phyloP scores from a whole-genome alignment of 2,888 invertebrate species.

The Synanthedon vespiformis region DNA sequence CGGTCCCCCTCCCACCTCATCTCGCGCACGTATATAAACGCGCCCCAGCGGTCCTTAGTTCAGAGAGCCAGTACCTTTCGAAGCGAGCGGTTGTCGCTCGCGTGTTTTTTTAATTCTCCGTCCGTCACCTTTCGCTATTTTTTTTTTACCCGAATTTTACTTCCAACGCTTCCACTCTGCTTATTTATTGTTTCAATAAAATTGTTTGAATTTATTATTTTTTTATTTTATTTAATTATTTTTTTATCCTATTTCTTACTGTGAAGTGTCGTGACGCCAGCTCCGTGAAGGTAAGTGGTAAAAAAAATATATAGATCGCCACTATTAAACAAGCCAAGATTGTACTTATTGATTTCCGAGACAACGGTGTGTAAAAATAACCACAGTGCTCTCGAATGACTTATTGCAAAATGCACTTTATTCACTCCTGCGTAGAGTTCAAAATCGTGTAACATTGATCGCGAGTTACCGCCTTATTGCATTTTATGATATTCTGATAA shows the following conservation, averaged over 20 bases:
- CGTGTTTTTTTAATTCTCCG: constrained; percentile 21
- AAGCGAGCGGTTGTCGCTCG: constrained; percentile 28
- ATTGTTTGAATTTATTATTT: constrained; percentile 16
- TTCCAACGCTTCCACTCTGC: constrained; percentile 12
- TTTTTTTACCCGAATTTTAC: constrained; percentile 4
- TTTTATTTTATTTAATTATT: constrained; percentile 11
- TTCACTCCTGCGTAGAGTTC: constrained; percentile 10
- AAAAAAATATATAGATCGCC: neutral
- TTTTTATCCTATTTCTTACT: constrained; percentile 22
- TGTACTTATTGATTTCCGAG: constrained; percentile 34
- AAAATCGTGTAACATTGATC: constrained; percentile 8
- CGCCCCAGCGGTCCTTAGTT: constrained; percentile 27
- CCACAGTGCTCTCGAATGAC: constrained; percentile 14
- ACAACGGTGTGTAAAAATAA: constrained; percentile 35
- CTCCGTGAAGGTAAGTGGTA: constrained; percentile 36
- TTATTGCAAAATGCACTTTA: constrained; percentile 16
- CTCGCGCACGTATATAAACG: constrained; percentile 46
- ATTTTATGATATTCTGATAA: neutral
- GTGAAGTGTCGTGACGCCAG: constrained; percentile 25
- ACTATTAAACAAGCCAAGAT: constrained; percentile 1
- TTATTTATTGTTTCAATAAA: constrained; percentile 16
- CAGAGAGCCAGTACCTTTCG: constrained; percentile 58
- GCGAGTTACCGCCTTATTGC: constrained; percentile 12
- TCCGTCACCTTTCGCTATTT: constrained; percentile 22
- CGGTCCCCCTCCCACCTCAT: constrained; percentile 31